Base-by-base conservation (phyloP, 2,888 invertebrate species). In the Parascotia fuliginaria region DNA sequence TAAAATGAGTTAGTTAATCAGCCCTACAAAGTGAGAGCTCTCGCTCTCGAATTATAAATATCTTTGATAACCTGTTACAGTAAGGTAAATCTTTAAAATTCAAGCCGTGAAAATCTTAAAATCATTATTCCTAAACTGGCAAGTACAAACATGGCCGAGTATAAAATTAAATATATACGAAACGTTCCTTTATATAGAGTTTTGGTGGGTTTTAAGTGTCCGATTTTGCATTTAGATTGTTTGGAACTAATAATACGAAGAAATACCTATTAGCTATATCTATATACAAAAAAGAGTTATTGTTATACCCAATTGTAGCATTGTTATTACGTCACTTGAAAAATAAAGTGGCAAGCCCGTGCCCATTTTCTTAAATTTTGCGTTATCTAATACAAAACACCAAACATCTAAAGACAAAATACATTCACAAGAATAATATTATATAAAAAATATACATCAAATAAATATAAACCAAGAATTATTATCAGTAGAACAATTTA, bases 361-460 rank as follows among this genome's bases (percentile, higher is more conserved):
- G 85, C 87, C 85, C 54, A 71, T 67, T 48, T 43, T 24, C 42
- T 41, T 44, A 49, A 33, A 51, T 52, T 60, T 63, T 60, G 50
- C 51, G 55, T 48, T 67, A 67, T 47, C 48, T 64, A 63, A 38
- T 67, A 58, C 60, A 72, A 75, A 70, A 81, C 76, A 83, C 75
- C 70, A 75, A 81, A 80, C 77, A 81, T 65, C 71, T 79, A 71
- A 78, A 76, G 78, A 74, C 77, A 75, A 65, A 75, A 75, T 80
- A 81, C 75, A 78, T 79, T 84, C 78, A 84, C 83, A 85, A 86
- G 83, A 78, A 85, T 79, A 77, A 83, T 66, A 60, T 58, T 53
- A 54, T 73, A 80, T 75, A 75, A 81, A 19, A 88, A 87, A 88
- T 89, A 85, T 89, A 89, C 88, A 89, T 79, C 84, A 73, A 85